Base-by-base conservation (phyloP, 2,113 vertebrate genomes). In the Hiodon tergisus region DNA sequence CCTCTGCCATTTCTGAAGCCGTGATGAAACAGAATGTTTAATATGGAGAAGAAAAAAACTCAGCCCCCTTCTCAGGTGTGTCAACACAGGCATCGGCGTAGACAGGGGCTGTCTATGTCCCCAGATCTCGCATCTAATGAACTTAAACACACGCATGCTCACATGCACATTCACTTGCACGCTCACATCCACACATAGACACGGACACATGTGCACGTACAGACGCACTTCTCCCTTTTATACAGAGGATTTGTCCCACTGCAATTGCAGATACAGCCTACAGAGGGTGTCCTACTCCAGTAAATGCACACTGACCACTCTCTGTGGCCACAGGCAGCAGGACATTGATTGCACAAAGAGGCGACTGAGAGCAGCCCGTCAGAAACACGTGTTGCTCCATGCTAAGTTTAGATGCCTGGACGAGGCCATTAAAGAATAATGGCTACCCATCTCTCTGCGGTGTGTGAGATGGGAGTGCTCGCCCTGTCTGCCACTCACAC, bases 281-380 rank as follows among this genome's bases (percentile, higher is more conserved):
- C 77, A 87, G 88, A 83, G 84, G 86, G 83, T 17, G 72, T 73
- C 69, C 62, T 79, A 59, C 79, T 63, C 72, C 83, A 77, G 67
- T 75, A 65, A 67, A 77, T 65, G 9, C 16, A 54, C 51, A 46
- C 46, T 50, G 17, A 69, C 9, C 55, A 50, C 50, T 31, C 58
- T 60, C 47, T 47, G 55, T 50, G 71, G 67, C 76, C 54, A 52
- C 55, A 77, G 48, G 51, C 14, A 17, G 1, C 10, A 48, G 16
- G 1, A 4, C 8, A 48, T 67, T 31, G 31, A 31, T 31, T 31
- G 31, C 31, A 31, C 31, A 2, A 1, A 6, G 4, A 17, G 2
- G 31, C 2, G 31, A 31, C 31, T 31, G 31, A 59, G 70, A 0
- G 70, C 17, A 59, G 51, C 57, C 55, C 60, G 70, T 71, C 70